Base-by-base conservation (phyloP, 2,113 vertebrate species). In the Vimba vimba region DNA sequence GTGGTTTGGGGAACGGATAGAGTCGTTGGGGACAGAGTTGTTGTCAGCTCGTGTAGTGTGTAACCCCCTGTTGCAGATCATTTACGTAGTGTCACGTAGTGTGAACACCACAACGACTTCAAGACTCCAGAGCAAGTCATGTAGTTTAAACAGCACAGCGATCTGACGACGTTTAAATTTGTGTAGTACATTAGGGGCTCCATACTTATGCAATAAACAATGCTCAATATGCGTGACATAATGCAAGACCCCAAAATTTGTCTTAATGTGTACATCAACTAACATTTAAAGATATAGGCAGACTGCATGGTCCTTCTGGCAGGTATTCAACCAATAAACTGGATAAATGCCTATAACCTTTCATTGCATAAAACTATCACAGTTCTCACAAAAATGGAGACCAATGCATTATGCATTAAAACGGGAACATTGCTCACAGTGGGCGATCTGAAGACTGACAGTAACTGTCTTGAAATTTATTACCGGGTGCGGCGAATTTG, bases 341-440 rank as follows among this genome's bases (percentile, higher is more conserved):
- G 27, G 75, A 77, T 77, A 77, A 55, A 55, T 77, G 27, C 30
- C 50, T 36, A 52, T 78, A 78, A 33, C 27, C 27, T 57, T 78
- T 57, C 7, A 30, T 78, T 57, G 27, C 4, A 33, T 50, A 57
- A 78, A 57, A 78, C 50, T 78, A 78, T 78, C 75, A 57, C 27
- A 78, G 27, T 33, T 36, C 47, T 23, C 47, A 78, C 50, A 78
- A 78, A 78, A 78, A 78, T 23, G 30, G 75, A 78, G 75, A 52
- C 52, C 75, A 78, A 78, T 78, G 75, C 36, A 78, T 78, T 78
- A 78, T 78, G 75, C 50, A 78, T 78, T 50, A 52, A 52, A 78
- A 13, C 9, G 30, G 50, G 75, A 57, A 78, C 50, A 57, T 57
- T 78, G 75, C 75, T 78, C 75, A 78, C 75, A 78, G 75, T 17